A percentile compares a stretch with the other conserved stretches of the same genome.
These are phyloP conservation scores for Otocyon megalotis DNA, from an alignment of 2,113 vertebrate species.

Conservation along the genomic window DNA sequence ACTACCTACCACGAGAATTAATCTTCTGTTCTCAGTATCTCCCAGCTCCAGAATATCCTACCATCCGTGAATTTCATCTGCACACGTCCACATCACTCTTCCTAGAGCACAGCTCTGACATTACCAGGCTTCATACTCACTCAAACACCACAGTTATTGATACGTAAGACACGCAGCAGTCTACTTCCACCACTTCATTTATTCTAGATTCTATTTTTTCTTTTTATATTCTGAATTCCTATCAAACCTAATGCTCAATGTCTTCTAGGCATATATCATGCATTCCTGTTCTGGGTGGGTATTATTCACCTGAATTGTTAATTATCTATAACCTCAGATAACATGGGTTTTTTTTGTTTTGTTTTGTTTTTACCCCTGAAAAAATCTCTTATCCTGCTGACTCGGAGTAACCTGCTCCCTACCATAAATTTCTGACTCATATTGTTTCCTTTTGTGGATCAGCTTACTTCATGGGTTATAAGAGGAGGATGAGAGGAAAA, in stretches of 20 bases:
- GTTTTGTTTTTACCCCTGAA: no score
- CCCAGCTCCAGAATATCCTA: neutral
- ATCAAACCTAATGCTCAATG: neutral
- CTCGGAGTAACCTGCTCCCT: neutral
- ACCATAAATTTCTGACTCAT: neutral
- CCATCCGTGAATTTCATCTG: neutral
- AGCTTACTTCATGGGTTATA: neutral
- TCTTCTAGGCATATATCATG: neutral
- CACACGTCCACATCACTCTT: neutral
- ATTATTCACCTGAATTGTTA: neutral
- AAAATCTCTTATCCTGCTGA: neutral
- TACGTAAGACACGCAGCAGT: neutral
- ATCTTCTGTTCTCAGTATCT: neutral
- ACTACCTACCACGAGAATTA: neutral
- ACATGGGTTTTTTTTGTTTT: neutral
- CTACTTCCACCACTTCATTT: neutral
- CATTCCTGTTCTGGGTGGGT: neutral
- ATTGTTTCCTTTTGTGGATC: neutral
- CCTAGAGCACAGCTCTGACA: neutral
- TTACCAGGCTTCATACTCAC: neutral
- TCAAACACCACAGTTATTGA: neutral
- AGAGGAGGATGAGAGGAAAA: neutral
- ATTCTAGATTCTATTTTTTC: slow-evolving; percentile 22
- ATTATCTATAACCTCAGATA: neutral
- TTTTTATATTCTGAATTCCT: slow-evolving; percentile 13